Base-by-base conservation (phyloP, 2,888 invertebrate genomes). In the Scaptomyza caliginosa region DNA sequence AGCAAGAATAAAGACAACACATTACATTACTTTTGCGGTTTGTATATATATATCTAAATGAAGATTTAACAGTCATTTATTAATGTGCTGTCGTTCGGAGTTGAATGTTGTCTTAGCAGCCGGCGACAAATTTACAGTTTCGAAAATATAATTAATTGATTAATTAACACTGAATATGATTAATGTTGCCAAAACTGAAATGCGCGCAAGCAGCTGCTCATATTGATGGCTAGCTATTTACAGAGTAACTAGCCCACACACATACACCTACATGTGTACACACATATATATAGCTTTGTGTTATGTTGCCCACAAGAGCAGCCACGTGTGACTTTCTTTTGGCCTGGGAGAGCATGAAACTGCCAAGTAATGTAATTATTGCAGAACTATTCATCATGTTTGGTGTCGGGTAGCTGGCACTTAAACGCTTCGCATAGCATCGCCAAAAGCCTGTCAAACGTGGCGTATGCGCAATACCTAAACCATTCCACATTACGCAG, bases 311-410 rank as follows among this genome's bases (percentile, higher is more conserved):
- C 65, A 42, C 24, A 65, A 50, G 59, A 32, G 64, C 87, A 87
- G 66, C 74, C 79, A 79, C 68, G 87, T 87, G 87, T 87, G 83
- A 83, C 86, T 83, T 81, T 77, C 67, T 67, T 72, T 62, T 23
- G 54, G 56, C 28, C 39, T 34, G 34, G 63, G 43, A 39, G 64
- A 64, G 60, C 76, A 65, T 71, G 74, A 85, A 83, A 82, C 68
- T 85, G 83, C 86, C 77, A 65, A 72, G 78, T 82, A 87, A 87
- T 85, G 77, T 77, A 87, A 87, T 84, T 82, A 85, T 82, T 79
- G 64, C 65, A 68, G 69, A 84, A 77, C 86, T 85, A 85, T 84
- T 84, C 80, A 84, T 87, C 86, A 82, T 87, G 83, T 73, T 79
- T 59, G 65, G 62, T 70, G 78, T 82, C 66, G 70, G 70, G 58